Percentiles rank a stretch among this genome's conserved stretches.
phyloP scores from a whole-genome alignment of 2,113 vertebrate genomes.

The Cathartes aura region DNA sequence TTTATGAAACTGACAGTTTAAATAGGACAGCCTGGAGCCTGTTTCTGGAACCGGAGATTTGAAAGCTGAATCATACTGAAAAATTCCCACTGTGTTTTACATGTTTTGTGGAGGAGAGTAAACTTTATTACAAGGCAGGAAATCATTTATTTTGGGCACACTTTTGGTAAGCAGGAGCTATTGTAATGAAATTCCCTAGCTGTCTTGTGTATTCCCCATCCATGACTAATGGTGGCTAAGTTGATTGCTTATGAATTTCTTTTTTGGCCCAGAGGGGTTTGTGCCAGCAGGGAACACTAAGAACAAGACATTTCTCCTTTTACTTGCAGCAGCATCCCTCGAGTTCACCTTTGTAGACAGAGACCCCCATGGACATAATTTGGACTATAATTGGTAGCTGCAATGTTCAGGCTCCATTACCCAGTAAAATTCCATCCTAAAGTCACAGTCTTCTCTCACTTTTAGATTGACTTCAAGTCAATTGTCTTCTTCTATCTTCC shows the following conservation, averaged over 20 bases:
- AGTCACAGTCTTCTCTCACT: neutral
- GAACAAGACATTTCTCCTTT: neutral
- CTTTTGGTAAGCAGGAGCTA: neutral
- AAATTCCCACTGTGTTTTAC: neutral
- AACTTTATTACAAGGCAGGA: neutral
- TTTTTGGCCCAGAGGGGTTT: neutral
- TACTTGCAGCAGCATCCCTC: neutral
- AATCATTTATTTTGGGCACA: neutral
- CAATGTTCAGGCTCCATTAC: neutral
- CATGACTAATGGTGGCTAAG: neutral
- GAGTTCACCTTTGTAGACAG: neutral
- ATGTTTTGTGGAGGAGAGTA: neutral
- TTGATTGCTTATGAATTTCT: neutral
- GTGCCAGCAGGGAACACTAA: neutral
- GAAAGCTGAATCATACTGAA: neutral
- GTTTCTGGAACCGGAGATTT: neutral
- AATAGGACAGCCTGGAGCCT: neutral
- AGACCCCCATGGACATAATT: neutral
- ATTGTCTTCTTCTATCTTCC: neutral
- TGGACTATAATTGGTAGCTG: slow-evolving; percentile 24
- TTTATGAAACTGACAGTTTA: neutral
- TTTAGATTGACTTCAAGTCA: neutral
- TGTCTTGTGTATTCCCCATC: neutral
- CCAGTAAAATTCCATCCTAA: neutral
- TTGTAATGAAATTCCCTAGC: neutral